Evolutionary conservation across 2,113 vertebrate genomes (phyloP), one percentile per base, ranked within the genome.

Genomic region (Ptyas mucosa): DNA sequence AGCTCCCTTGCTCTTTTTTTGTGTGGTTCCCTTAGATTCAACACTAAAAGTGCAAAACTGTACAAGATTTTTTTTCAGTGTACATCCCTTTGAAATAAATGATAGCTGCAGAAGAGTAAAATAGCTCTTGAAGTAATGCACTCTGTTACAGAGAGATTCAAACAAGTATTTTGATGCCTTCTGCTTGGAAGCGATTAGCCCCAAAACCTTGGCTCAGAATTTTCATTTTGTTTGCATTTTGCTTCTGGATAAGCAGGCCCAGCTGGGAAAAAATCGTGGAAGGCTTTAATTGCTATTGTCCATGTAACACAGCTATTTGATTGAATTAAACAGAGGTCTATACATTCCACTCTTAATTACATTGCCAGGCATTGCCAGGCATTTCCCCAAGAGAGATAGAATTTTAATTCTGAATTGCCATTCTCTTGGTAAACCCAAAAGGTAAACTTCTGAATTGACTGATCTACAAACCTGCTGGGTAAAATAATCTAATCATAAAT

Each of bases 21-120:
- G 85, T 52, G 0, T 14, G 10, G 54, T 57, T 49, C 91, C 55
- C 92, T 87, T 88, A 93, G 20, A 58, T 88, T 52, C 0, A 93
- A 43, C 49, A 90, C 55, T 46, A 95, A 88, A 89, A 88, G 26
- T 95, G 81, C 57, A 55, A 95, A 43, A 14, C 18, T 94, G 2
- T 52, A 90, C 57, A 49, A 34, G 20, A 18, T 43, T 88, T 43
- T 88, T 2, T 87, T 94, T 8, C 69, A 93, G 0, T 91, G 21
- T n/a, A 55, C 85, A 89, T 15, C 14, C 46, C 14, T 86, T 61
- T 86, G 69, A 93, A 93, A 85, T 90, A 81, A 85, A 89, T 9
- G 39, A 89, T 49, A 46, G 39, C 34, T 57, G 39, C 24, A 85
- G 43, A 93, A 90, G 34, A 58, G 53, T 55, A 24, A n/a, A 49